Evolutionary conservation across 2,797 vertebrate species (phyloP).

Genomic region (Squalus acanthias): DNA sequence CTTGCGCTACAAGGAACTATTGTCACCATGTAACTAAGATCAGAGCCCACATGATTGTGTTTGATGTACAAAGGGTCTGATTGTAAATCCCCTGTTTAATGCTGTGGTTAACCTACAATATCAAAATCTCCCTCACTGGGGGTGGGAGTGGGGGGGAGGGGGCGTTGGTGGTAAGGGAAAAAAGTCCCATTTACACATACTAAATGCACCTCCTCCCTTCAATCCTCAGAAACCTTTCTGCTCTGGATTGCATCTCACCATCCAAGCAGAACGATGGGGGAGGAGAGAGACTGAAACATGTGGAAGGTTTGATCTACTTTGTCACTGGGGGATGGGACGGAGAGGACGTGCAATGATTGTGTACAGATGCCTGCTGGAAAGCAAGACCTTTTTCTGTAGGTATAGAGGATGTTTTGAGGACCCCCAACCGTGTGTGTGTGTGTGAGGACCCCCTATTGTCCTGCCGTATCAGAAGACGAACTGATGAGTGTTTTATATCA

Average conservation of each 20-base stretch:
- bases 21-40: background rate
- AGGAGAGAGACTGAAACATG: background rate
- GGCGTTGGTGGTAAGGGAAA: background rate
- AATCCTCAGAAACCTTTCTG: background rate
- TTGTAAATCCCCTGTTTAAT: background rate
- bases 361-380: background rate
- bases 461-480: background rate
- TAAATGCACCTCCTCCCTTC: background rate
- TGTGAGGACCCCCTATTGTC: background rate
- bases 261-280: background rate
- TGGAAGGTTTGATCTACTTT: background rate
- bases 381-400: background rate
- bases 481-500: background rate
- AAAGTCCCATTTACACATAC: background rate
- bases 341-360: background rate
- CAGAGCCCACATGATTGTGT: background rate
- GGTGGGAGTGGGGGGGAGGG: background rate
- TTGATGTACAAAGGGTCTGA: background rate
- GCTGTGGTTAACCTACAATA: background rate
- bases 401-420: background rate
- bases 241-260: background rate
- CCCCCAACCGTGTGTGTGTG: background rate
- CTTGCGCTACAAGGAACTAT: background rate
- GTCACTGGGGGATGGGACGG: background rate
- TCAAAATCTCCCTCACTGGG: background rate